Conservation (phyloP, 2,113 vertebrate genomes). For the Hydropotes inermis region DNA sequence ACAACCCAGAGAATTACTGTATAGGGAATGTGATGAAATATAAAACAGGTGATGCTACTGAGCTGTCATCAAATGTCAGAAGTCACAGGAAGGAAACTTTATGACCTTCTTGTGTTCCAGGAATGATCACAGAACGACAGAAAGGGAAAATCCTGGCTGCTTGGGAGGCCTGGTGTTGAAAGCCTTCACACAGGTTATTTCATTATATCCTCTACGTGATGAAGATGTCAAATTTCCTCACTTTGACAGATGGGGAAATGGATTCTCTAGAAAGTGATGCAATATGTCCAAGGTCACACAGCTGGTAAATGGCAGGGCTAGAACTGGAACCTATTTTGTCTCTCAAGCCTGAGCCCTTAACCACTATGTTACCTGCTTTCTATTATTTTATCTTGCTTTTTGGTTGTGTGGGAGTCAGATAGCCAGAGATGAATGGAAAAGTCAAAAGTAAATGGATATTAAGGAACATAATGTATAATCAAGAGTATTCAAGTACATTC, state of each 20-base stretch:
- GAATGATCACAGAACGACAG: neutral
- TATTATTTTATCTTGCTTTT: neutral
- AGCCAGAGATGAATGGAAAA: neutral
- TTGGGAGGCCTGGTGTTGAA: neutral
- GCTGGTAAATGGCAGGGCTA: neutral
- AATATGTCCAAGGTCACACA: neutral
- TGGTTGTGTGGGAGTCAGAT: neutral
- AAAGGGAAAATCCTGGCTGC: neutral
- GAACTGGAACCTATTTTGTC: neutral
- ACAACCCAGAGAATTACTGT: neutral
- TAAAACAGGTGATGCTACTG: neutral
- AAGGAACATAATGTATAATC: neutral
- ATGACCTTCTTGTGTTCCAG: neutral
- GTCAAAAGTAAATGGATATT: neutral
- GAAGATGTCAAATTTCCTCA: neutral
- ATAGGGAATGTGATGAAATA: neutral
- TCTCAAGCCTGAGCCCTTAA: neutral
- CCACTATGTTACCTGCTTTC: neutral
- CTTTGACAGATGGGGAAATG: conserved; percentile 12
- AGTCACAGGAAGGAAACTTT: neutral
- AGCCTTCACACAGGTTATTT: neutral
- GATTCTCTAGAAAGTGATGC: neutral
- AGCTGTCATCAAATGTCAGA: neutral
- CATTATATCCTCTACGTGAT: neutral
- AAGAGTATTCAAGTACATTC: neutral